Percentiles rank a stretch among this genome's conserved stretches.
phyloP scores from a whole-genome alignment of 2,797 vertebrate genomes.

The Nasua narica region DNA sequence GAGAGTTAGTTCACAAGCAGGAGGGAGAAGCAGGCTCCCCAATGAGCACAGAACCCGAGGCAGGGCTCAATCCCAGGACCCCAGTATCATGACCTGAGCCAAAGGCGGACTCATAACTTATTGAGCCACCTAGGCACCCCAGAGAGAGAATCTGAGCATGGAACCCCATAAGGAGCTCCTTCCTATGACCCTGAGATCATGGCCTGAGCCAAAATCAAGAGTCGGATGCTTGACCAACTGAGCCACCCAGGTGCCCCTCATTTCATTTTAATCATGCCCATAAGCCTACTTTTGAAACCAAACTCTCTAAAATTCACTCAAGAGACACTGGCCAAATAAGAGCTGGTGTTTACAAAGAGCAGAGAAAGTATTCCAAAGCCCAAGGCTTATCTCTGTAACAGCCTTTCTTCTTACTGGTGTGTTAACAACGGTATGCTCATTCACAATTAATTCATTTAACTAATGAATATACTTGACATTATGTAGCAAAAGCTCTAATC shows the following conservation, averaged over 20 bases:
- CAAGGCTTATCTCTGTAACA: neutral
- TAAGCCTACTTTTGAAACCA: neutral
- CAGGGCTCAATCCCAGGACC: neutral
- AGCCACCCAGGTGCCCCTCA: neutral
- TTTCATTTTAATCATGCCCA: neutral
- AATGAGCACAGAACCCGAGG: neutral
- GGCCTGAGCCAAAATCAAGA: neutral
- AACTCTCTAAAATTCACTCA: neutral
- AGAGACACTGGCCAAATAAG: slow-evolving; percentile 41
- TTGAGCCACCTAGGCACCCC: neutral
- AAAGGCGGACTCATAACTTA: neutral
- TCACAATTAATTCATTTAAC: slow-evolving; percentile 73
- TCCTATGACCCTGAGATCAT: neutral
- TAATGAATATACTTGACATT: slow-evolving; percentile 76
- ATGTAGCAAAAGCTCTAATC: slow-evolving; percentile 71
- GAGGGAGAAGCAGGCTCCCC: neutral
- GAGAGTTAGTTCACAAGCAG: neutral
- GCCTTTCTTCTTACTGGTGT: slow-evolving; percentile 1
- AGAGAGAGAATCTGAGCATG: neutral
- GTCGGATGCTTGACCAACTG: neutral
- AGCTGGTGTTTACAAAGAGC: neutral
- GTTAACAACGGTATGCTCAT: slow-evolving; percentile 59
- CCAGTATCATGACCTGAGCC: neutral
- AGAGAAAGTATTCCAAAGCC: neutral
- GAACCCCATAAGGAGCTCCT: neutral